These are phyloP conservation scores for Crambe crambe DNA, from an alignment of 37 sponge, comb jelly and placozoan genomes.

Conservation along the genomic window DNA sequence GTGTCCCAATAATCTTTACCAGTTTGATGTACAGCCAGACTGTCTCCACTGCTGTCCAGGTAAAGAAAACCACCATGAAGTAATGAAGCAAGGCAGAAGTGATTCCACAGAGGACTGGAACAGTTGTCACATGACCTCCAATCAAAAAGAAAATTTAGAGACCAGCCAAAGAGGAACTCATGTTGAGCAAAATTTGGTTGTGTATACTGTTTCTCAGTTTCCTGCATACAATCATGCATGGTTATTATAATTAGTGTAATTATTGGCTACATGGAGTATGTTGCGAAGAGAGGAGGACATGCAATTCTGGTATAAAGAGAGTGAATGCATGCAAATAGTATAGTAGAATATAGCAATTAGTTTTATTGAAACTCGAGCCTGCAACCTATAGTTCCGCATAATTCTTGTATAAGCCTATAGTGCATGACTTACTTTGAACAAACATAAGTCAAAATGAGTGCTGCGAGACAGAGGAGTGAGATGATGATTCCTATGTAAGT, in stretches of 20 bases:
- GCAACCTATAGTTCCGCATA: no score
- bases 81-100: slow-evolving; percentile 57
- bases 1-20: slow-evolving; percentile 37
- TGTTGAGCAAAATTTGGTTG: slow-evolving; percentile 50
- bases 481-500: slow-evolving; percentile 54
- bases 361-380: no score
- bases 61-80: slow-evolving; percentile 66
- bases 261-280: not conserved
- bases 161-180: slow-evolving; percentile 49
- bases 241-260: slow-evolving; percentile 5
- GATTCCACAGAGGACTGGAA: slow-evolving; percentile 48
- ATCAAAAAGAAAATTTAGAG: slow-evolving; percentile 55
- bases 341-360: no score
- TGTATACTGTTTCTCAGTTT: slow-evolving; percentile 34
- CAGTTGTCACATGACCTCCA: slow-evolving; percentile 11
- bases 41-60: slow-evolving; percentile 64
- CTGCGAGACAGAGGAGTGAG: slow-evolving; percentile 48
- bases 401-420: no score
- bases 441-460: slow-evolving; percentile 35
- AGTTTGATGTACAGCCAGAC: slow-evolving; percentile 56
- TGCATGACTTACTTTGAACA: slow-evolving; percentile 64
- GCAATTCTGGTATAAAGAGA: no score
- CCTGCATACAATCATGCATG: slow-evolving; percentile 25
- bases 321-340: no score
- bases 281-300: not conserved